Conservation (phyloP, 2,888 invertebrate species). For the Eupithecia centaureata region DNA sequence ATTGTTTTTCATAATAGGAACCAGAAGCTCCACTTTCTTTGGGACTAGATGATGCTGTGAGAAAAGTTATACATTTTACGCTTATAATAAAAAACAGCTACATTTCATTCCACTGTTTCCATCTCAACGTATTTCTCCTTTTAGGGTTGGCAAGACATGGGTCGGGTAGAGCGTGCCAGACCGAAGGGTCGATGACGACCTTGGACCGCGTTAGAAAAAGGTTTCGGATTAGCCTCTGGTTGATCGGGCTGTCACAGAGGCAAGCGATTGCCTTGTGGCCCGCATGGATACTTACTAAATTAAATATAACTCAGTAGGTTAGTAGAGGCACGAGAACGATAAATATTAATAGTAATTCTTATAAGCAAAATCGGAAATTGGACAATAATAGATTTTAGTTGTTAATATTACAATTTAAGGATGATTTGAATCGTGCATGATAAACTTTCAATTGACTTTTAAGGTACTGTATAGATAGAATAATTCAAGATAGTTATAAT, state of each 20-base stretch:
- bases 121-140: neutral
- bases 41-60: neutral
- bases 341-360: neutral
- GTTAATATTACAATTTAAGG: neutral
- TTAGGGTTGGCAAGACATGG: neutral
- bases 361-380: neutral
- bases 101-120: neutral
- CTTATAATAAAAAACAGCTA: neutral
- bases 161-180: neutral
- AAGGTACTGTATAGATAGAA: neutral
- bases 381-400: neutral
- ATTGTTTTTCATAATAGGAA: neutral
- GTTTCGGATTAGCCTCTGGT: neutral
- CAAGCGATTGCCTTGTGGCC: neutral
- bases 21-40: neutral
- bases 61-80: neutral
- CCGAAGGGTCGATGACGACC: neutral
- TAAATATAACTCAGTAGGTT: neutral
- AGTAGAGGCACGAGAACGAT: neutral
- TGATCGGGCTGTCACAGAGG: constrained; percentile 3
- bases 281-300: neutral
- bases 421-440: too few species aligned
- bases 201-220: constrained; percentile 4
- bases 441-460: neutral
- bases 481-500: neutral